Evolutionary conservation across 2,888 invertebrate genomes (phyloP), one percentile per base, ranked within the genome.

Genomic region (Anaspis maculata): DNA sequence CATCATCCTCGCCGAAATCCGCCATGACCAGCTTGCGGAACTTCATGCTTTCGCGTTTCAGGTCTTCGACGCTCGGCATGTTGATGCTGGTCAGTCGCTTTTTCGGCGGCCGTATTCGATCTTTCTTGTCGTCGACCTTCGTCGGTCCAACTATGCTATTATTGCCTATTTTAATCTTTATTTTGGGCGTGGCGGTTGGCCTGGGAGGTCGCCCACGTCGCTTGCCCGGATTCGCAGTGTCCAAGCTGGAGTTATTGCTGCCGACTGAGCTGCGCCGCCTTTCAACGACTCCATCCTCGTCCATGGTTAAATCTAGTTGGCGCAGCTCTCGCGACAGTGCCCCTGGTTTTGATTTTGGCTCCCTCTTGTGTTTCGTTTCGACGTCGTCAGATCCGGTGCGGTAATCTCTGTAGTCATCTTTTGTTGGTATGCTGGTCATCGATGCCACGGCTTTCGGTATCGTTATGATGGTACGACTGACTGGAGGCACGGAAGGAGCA

Each of bases 401-500:
- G 41, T 66, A 66, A 16, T 74, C 75, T 52, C 83, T 79, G 54
- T 88, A 87, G 56, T 89, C 88, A 45, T 89, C 87, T 46, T 84
- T 75, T 0, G 88, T 87, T 2, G 88, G 87, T 52, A 89, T 86
- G 39, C 79, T 80, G 1, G 87, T 84, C 81, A 88, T 88, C 6
- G 88, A 88, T 13, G 88, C 86, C 5, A 89, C 85, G 2, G 89
- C 88, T 62, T 90, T 90, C 0, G 90, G 89, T 52, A 88, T 86
- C 3, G 83, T 83, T 33, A 85, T 84, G 15, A 80, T 79, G 3
- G 79, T 79, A 28, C 86, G 77, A 39, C 72, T 74, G 4, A 79
- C 61, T 30, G 73, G 71, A 5, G 77, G 75, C 21, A 69, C 70
- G 1, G 75, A 61, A 0, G 77, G 73, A 16, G 78, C 70, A 3